Evolutionary conservation across 2,888 invertebrate species (phyloP), one percentile per base, ranked within the genome.

Genomic region (Penaeus monodon): DNA sequence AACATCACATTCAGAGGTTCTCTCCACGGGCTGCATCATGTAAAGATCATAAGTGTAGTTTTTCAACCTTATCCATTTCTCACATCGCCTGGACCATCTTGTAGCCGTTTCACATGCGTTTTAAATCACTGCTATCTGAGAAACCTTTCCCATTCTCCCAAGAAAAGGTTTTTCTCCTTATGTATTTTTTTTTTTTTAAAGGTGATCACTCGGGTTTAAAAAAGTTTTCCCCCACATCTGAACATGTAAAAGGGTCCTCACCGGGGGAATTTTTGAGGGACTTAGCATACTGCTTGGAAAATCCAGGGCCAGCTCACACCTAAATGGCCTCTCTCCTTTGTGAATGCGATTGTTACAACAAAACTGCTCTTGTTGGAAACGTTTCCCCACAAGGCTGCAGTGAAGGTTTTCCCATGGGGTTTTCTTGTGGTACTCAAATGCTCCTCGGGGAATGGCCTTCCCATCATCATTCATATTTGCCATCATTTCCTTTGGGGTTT

Each of bases 211-310:
- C 49, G 80, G 84, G 64, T 80, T n/a, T n/a, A n/a, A 84, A 81
- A 89, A 89, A 70, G 86, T 63, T 70, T 84, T 84, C n/a, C 86
- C 86, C 77, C 89, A 89, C 49, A n/a, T 83, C 80, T 38, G 57
- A 33, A 81, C 89, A 89, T 4, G 74, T n/a, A 70, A 73, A 89
- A 22, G 89, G 89, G 77, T 81, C 66, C 81, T 89, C 89, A 57
- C 84, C 86, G 89, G 86, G 70, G 86, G 89, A 20, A 73, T 84
- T 17, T 70, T 10, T 57, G 64, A 73, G 86, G 89, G 63, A 86
- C 86, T 86, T 8, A 89, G 86, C 84, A 81, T 81, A 29, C 81
- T 84, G 20, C 81, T 64, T 73, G 77, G 81, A n/a, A 73, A 89
- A 89, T 29, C 84, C 76, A 57, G 76, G 64, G 20, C 89, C 86